Conservation (phyloP, 1,140 invertebrate species). For the Venturia canescens region DNA sequence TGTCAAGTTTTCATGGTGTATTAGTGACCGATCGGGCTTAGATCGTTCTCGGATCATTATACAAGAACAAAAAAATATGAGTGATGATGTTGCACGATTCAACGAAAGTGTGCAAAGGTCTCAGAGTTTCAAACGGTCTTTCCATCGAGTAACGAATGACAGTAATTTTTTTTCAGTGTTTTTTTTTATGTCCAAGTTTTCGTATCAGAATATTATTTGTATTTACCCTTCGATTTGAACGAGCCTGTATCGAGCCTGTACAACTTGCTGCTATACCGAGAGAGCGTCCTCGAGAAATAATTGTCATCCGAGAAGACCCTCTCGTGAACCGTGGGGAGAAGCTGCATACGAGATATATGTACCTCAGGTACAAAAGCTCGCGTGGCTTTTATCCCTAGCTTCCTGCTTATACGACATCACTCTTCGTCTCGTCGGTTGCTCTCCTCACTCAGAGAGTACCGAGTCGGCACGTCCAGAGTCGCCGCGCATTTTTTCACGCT, state of each 20-base stretch:
- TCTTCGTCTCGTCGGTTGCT: slow-evolving; percentile 37
- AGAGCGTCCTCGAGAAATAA: slow-evolving; percentile 64
- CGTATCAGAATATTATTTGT: no score
- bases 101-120: no score
- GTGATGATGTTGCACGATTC: no score
- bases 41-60: no score
- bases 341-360: slow-evolving; percentile 12
- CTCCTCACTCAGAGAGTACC: slow-evolving; percentile 1
- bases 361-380: slow-evolving; percentile 45
- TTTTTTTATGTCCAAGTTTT: no score
- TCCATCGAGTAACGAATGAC: no score
- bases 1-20: no score
- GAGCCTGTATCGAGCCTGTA: slow-evolving; percentile 9
- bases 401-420: slow-evolving; percentile 42
- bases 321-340: slow-evolving; percentile 43
- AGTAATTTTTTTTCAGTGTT: no score
- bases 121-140: no score
- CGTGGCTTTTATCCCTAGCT: slow-evolving; percentile 38
- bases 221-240: background rate
- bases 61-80: no score
- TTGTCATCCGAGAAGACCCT: slow-evolving; percentile 64
- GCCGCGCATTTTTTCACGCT: background rate
- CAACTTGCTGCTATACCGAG: background rate
- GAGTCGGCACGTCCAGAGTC: slow-evolving; percentile 8
- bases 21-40: no score